Conservation (phyloP, 2,797 vertebrate genomes). For the Antennarius maculatus region DNA sequence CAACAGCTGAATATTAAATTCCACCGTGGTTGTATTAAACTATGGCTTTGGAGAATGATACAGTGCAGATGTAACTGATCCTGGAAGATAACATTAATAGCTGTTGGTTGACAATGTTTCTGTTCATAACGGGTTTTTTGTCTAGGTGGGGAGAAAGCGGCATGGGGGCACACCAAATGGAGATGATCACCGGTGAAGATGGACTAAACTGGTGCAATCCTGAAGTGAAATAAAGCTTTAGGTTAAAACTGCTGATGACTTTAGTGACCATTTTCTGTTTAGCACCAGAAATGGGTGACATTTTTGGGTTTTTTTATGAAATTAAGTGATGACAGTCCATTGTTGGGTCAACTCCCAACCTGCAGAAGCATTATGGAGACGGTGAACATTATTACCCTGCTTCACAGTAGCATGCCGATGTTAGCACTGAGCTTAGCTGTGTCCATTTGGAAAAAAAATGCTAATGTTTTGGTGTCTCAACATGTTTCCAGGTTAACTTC, state of each 20-base stretch:
- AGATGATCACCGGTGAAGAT: background rate
- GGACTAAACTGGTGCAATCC: background rate
- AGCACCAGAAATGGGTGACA: background rate
- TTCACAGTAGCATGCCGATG: background rate
- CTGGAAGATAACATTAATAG: background rate
- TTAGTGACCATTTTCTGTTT: too few relatives aligned
- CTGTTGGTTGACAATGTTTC: background rate
- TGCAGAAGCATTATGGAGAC: background rate
- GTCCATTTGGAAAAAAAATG: too few relatives aligned
- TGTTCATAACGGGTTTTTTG: background rate
- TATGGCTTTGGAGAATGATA: background rate
- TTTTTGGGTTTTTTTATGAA: conserved; percentile 8
- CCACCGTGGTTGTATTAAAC: background rate
- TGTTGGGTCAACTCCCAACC: too few relatives aligned
- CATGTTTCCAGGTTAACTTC: too few relatives aligned
- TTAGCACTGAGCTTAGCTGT: too few relatives aligned
- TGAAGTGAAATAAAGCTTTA: background rate
- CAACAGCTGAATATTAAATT: conserved; percentile 8
- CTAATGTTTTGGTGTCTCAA: too few relatives aligned
- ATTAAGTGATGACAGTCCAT: background rate
- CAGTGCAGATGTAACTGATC: background rate
- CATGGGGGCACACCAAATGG: background rate
- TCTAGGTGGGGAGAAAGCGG: background rate
- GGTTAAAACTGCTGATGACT: too few relatives aligned
- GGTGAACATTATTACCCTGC: background rate